phyloP scores from a whole-genome alignment of 2,113 vertebrate genomes.

The Monopterus albus region DNA sequence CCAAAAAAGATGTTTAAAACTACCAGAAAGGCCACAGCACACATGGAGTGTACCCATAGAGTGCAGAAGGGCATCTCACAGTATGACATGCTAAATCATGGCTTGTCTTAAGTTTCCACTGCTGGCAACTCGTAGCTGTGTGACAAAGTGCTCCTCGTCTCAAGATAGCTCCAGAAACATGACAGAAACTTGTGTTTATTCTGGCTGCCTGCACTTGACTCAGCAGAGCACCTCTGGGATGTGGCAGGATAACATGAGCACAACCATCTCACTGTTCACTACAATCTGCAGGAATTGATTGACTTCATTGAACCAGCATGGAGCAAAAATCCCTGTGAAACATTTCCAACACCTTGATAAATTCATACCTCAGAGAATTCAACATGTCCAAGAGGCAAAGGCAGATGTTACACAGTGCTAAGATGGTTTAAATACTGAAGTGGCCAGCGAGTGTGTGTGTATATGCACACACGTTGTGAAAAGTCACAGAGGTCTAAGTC shows the following conservation, averaged over 20 bases:
- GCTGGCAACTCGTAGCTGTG: not conserved
- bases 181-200: constrained; percentile 19
- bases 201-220: not conserved
- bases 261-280: not conserved
- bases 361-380: constrained; percentile 1
- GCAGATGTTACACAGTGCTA: not conserved
- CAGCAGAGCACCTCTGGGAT: not conserved
- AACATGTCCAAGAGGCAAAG: not conserved
- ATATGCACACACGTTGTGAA: not conserved
- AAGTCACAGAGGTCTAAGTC: constrained; percentile 6
- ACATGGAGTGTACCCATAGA: no score
- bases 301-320: not conserved
- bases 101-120: not conserved
- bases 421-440: not conserved
- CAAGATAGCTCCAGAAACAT: not conserved
- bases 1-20: no score
- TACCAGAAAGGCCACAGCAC: no score
- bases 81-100: not conserved
- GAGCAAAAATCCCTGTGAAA: constrained; percentile 3
- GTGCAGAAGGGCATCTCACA: not conserved
- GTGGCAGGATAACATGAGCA: not conserved
- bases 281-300: constrained; percentile 1
- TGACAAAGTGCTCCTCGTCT: constrained; percentile 1
- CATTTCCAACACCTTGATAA: not conserved
- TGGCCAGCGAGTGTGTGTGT: not conserved